These are phyloP conservation scores for Leiothrix lutea DNA, from an alignment of 2,113 vertebrate genomes.

Conservation along the genomic window DNA sequence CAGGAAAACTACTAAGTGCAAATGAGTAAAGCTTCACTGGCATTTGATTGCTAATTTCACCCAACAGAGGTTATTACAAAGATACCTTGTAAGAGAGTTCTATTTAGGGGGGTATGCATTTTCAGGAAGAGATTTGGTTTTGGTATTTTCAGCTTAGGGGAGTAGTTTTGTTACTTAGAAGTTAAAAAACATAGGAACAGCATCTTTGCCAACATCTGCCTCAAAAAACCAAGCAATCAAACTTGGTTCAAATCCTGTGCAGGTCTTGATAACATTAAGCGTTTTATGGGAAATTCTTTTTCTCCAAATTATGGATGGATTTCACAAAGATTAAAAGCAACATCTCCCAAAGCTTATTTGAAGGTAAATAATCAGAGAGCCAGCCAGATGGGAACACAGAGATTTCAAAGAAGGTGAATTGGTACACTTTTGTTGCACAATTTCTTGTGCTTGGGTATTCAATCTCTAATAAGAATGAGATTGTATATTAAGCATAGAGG, in stretches of 20 bases:
- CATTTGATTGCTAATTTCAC: conserved; percentile 18
- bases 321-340: neutral
- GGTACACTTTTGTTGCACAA: neutral
- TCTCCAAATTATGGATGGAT: neutral
- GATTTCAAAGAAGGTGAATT: neutral
- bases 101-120: neutral
- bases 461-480: neutral
- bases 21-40: conserved; percentile 29
- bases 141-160: neutral
- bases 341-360: neutral
- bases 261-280: neutral
- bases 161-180: neutral
- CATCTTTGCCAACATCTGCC: neutral
- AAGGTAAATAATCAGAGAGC: neutral
- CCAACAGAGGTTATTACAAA: conserved; percentile 14
- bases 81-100: neutral
- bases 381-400: neutral
- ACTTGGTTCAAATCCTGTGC: neutral
- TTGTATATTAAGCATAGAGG: neutral
- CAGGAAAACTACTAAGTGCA: neutral
- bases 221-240: neutral
- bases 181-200: neutral
- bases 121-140: conserved; percentile 33
- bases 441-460: neutral
- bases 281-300: neutral